phyloP scores from a whole-genome alignment of 2,888 invertebrate species.

The Cyclophora albipunctata region DNA sequence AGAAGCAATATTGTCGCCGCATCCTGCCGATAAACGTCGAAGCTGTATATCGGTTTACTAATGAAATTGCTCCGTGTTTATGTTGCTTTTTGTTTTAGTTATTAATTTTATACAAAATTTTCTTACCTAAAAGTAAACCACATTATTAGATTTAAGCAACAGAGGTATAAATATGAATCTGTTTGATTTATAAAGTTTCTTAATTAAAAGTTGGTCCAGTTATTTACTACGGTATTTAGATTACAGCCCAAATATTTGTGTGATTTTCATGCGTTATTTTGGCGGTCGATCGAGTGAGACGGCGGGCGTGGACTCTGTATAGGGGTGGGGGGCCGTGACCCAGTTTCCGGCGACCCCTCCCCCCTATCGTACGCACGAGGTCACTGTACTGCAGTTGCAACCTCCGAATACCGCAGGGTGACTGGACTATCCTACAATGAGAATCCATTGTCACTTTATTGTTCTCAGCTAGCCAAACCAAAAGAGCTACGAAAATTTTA shows the following conservation, averaged over 20 bases:
- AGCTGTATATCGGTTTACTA: too few species aligned
- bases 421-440: slow-evolving; percentile 42
- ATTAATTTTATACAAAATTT: too few species aligned
- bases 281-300: slow-evolving; percentile 64
- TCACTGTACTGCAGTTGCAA: slow-evolving; percentile 74
- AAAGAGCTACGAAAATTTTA: not conserved
- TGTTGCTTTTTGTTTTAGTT: too few species aligned
- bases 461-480: slow-evolving; percentile 2
- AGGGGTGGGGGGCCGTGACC: slow-evolving; percentile 56
- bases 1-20: slow-evolving; percentile 16
- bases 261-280: slow-evolving; percentile 36
- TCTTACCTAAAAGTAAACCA: too few species aligned
- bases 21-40: slow-evolving; percentile 7
- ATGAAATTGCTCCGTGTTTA: not conserved
- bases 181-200: too few species aligned
- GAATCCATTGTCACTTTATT: slow-evolving; percentile 13
- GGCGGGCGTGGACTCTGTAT: slow-evolving; percentile 29
- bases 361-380: slow-evolving; percentile 67
- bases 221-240: too few species aligned
- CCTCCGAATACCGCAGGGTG: slow-evolving; percentile 60
- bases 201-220: too few species aligned
- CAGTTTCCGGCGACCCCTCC: slow-evolving; percentile 30
- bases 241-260: not conserved
- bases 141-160: too few species aligned
- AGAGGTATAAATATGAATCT: too few species aligned